Percentiles rank a stretch among this genome's conserved stretches.
phyloP scores from a whole-genome alignment of 2,888 invertebrate genomes.

The Drosophila borealis region DNA sequence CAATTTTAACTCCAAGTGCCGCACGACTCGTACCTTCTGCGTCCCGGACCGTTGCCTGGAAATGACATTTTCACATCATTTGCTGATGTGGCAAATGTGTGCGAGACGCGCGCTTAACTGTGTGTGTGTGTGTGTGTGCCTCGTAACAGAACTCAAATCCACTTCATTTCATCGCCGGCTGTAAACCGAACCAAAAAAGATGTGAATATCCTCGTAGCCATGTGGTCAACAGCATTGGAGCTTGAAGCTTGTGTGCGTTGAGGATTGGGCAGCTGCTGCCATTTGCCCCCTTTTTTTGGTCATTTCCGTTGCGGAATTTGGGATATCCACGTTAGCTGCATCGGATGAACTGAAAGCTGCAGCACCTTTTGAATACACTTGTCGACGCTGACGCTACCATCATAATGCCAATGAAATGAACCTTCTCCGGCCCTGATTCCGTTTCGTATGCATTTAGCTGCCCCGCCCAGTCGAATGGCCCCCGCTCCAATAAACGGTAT shows the following conservation, averaged over 20 bases:
- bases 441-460: conserved; percentile 27
- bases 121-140: conserved; percentile 12
- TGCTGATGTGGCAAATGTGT: conserved; percentile 80
- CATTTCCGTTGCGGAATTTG: conserved; percentile 56
- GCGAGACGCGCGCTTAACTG: conserved; percentile 22
- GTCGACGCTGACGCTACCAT: conserved; percentile 39
- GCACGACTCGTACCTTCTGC: conserved; percentile 25
- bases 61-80: conserved; percentile 81
- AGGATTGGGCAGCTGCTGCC: conserved; percentile 6
- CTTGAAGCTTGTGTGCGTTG: conserved; percentile 6
- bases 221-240: conserved; percentile 37
- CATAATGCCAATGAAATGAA: conserved; percentile 74
- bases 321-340: conserved; percentile 41
- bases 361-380: conserved; percentile 47
- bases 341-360: conserved; percentile 7
- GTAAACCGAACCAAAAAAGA: conserved; percentile 35
- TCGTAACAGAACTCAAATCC: conserved; percentile 51
- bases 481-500: conserved; percentile 28
- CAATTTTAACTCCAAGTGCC: conserved; percentile 61
- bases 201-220: conserved; percentile 44
- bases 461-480: conserved; percentile 22
- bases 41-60: conserved; percentile 52
- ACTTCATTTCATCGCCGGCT: conserved; percentile 48
- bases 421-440: conserved; percentile 38
- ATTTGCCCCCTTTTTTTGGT: conserved; percentile 12